Percentiles rank a stretch among this genome's conserved stretches.
These are phyloP conservation scores for Siphonodentalium dalli DNA, from an alignment of 2,888 invertebrate species.

Conservation along the genomic window DNA sequence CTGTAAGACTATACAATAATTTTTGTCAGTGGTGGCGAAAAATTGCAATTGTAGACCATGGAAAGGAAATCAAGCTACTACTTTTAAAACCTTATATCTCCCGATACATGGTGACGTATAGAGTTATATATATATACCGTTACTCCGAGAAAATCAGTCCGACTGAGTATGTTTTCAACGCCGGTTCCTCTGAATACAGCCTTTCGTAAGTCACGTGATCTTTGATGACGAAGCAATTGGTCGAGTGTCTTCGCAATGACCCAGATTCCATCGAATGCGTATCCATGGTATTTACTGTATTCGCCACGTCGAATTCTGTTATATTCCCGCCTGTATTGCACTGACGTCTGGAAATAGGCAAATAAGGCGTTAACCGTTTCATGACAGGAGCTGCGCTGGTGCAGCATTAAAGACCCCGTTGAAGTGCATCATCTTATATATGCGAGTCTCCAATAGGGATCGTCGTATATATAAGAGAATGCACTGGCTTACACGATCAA, in stretches of 20 bases:
- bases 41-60: too few relatives aligned
- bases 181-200: constrained; percentile 37
- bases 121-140: constrained; percentile 42
- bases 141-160: constrained; percentile 93
- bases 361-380: neutral
- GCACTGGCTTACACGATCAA: too few relatives aligned
- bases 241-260: constrained; percentile 95
- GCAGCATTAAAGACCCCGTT: too few relatives aligned
- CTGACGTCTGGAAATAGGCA: constrained; percentile 66
- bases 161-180: constrained; percentile 74
- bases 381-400: too few relatives aligned
- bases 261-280: constrained; percentile 99
- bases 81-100: too few relatives aligned
- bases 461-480: too few relatives aligned
- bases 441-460: too few relatives aligned
- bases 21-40: too few relatives aligned
- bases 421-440: too few relatives aligned
- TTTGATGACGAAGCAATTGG: constrained; percentile 68
- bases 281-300: constrained; percentile 94
- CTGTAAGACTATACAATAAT: too few relatives aligned
- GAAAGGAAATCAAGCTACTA: too few relatives aligned
- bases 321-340: constrained; percentile 86
- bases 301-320: constrained; percentile 80
- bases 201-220: constrained; percentile 8
- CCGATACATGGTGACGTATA: neutral